A percentile compares a stretch with the other conserved stretches of the same genome.
Evolutionary conservation across 2,797 vertebrate genomes (phyloP).

Genomic region (Gouania willdenowi): DNA sequence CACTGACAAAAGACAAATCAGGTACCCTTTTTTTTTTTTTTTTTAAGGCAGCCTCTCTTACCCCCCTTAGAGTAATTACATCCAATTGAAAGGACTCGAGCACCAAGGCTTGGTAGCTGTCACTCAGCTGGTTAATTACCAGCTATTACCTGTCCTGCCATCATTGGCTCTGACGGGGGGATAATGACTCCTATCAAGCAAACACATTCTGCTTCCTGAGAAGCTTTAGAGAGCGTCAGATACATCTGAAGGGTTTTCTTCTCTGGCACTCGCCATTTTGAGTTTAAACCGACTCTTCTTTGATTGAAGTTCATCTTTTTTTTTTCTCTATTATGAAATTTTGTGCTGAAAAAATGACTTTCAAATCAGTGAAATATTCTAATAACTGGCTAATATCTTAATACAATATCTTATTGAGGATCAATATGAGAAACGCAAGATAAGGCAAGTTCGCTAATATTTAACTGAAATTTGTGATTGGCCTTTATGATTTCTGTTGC

Average conservation of each 20-base stretch:
- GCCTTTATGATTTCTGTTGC: too few species aligned
- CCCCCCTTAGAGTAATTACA: slow-evolving; percentile 42
- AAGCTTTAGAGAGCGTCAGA: slow-evolving; percentile 21
- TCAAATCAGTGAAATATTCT: too few species aligned
- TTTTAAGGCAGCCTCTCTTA: slow-evolving; percentile 7
- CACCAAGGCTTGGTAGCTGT: slow-evolving; percentile 45
- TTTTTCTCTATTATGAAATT: too few species aligned
- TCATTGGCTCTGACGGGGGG: slow-evolving; percentile 47
- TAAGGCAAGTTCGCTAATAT: too few species aligned
- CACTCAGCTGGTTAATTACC: slow-evolving; percentile 60
- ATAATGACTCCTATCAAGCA: slow-evolving; percentile 57
- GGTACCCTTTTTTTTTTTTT: slow-evolving; percentile 42
- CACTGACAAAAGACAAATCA: slow-evolving; percentile 38
- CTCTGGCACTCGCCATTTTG: too few species aligned
- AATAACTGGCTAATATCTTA: too few species aligned
- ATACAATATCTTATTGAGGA: too few species aligned
- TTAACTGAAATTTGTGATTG: too few species aligned
- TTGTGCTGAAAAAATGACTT: too few species aligned
- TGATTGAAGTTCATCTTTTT: too few species aligned
- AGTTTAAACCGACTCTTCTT: too few species aligned
- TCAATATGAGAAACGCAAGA: too few species aligned
- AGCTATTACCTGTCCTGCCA: slow-evolving; percentile 59
- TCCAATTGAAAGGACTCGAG: slow-evolving; percentile 45
- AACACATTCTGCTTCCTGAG: slow-evolving; percentile 23
- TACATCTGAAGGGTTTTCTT: slow-evolving; percentile 19